Percentiles rank a stretch among this genome's conserved stretches.
phyloP scores from a whole-genome alignment of 2,888 invertebrate genomes.

The Atethmia centrago region DNA sequence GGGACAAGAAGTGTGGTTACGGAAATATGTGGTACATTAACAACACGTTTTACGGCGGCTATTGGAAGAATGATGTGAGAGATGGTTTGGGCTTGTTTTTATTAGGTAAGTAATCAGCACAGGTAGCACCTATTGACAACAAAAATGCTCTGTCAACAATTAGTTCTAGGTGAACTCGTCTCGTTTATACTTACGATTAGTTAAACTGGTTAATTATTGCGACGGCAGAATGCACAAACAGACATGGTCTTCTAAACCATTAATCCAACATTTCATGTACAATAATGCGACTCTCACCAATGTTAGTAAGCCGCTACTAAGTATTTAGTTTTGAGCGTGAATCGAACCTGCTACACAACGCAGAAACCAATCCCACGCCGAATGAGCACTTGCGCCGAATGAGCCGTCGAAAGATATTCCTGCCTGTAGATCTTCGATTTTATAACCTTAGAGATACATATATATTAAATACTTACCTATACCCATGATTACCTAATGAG shows the following conservation, averaged over 20 bases:
- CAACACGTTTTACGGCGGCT: slow-evolving; percentile 91
- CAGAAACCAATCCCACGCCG: not conserved
- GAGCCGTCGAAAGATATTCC: no score
- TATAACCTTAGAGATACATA: no score
- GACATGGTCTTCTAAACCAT: no score
- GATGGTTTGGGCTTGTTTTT: slow-evolving; percentile 90
- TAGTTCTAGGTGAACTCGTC: not conserved
- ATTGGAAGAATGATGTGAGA: slow-evolving; percentile 87
- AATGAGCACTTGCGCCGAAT: not conserved
- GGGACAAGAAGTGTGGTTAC: slow-evolving; percentile 89
- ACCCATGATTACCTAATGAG: not conserved
- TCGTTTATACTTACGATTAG: not conserved
- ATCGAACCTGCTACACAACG: not conserved
- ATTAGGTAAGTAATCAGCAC: slow-evolving; percentile 77
- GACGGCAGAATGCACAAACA: not conserved
- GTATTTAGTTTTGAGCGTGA: not conserved
- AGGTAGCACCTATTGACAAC: not conserved
- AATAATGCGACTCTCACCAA: no score
- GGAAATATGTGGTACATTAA: slow-evolving; percentile 92
- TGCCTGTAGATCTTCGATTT: no score
- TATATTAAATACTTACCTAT: not conserved
- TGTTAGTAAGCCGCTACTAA: not conserved
- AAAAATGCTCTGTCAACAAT: not conserved
- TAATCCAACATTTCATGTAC: no score
- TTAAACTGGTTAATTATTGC: no score